Base-by-base conservation (phyloP, 35 echinoderm and acorn worm genomes). In the Apostichopus californicus region DNA sequence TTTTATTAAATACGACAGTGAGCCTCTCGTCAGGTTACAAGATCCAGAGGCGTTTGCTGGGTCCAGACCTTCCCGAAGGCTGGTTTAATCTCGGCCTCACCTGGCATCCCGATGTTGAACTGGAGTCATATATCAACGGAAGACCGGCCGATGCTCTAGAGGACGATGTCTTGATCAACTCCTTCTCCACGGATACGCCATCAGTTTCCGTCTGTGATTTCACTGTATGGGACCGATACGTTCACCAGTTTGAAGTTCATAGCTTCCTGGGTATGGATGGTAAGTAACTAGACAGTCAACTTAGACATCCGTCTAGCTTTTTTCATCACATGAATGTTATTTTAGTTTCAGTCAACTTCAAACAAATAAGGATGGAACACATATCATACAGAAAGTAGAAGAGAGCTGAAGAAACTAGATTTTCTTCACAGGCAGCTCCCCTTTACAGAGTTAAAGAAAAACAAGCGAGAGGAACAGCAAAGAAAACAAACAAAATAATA, bases 221-320 rank as follows among this genome's bases (percentile, higher is more conserved):
- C 34, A 79, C 89, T 22, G 2, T 94, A 14, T 94, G 87, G 87
- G 65, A 68, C 14, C 25, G 93, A 14, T 85, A 91, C 64, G 2
- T 94, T 11, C 57, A 94, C 24, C 21, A 73, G 8, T 90, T 94
- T 94, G 93, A 94, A 78, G 78, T 73, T 91, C 88, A 90, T 58
- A 28, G 61, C 17, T 90, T 94, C 13, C 79, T 94, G 34, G 89
- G 93, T 24, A 86, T 94, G 77, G 87, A 89, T 1, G 88, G 93
- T 90, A 78, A 91, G 88, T 24, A 61, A 61, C 8, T 12, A 61
- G 58, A 34, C 28, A 34, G 28, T 34, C 28, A 34, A 34, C 28
- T 34, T 34, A 34, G 28, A 34, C 28, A 34, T 34, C 28, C 1
- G 28, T 34, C 28, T 34, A 34, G 28, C 28, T 34, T 34, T 34